phyloP scores from a whole-genome alignment of 2,888 invertebrate genomes.

The Meiosimyza decipiens region DNA sequence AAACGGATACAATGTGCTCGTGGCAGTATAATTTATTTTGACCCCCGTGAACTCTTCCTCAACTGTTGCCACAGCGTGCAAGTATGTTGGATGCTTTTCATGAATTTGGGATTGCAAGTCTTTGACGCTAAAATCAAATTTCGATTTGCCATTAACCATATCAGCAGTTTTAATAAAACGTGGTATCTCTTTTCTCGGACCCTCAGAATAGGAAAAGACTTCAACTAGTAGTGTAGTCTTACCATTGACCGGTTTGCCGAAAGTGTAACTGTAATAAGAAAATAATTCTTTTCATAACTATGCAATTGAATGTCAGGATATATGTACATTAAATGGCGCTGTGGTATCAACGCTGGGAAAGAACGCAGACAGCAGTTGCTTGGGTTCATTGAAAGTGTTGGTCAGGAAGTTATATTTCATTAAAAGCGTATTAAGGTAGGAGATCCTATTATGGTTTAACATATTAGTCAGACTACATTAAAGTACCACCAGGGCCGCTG shows the following conservation, averaged over 20 bases:
- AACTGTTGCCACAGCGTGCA: conserved; percentile 81
- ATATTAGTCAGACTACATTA: too few relatives aligned
- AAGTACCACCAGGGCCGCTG: too few relatives aligned
- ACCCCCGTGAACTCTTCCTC: conserved; percentile 88
- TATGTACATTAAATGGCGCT: too few relatives aligned
- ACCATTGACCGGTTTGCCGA: conserved; percentile 86
- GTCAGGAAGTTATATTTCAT: too few relatives aligned
- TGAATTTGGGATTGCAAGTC: conserved; percentile 51
- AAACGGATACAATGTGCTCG: conserved; percentile 81
- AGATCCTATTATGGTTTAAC: too few relatives aligned
- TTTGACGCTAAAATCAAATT: conserved; percentile 57
- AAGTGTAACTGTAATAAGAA: conserved; percentile 70
- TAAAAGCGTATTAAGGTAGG: too few relatives aligned
- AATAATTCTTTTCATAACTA: background rate
- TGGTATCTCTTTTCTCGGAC: conserved; percentile 37
- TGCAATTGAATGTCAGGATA: too few relatives aligned
- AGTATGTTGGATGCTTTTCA: conserved; percentile 43
- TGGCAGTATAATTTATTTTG: conserved; percentile 81
- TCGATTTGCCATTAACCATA: conserved; percentile 61
- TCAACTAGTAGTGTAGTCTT: conserved; percentile 85
- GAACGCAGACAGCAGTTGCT: too few relatives aligned
- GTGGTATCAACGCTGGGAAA: too few relatives aligned
- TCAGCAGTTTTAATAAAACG: conserved; percentile 52
- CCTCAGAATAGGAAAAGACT: conserved; percentile 61
- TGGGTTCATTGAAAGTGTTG: too few relatives aligned